A percentile compares a stretch with the other conserved stretches of the same genome.
phyloP scores from a whole-genome alignment of 2,888 invertebrate species.

The Orchesella flavescens region DNA sequence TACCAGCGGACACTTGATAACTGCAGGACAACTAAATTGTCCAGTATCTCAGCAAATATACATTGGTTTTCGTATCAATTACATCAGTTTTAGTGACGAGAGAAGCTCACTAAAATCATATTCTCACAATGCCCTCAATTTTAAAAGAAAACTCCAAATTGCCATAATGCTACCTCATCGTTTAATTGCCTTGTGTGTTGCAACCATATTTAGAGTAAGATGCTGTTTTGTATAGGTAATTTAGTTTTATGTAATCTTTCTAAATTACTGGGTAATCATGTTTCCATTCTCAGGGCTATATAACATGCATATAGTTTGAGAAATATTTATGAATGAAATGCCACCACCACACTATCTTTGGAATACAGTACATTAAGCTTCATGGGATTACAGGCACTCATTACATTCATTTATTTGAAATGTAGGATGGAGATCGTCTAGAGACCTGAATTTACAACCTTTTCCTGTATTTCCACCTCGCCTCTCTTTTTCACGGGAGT shows the following conservation, averaged over 20 bases:
- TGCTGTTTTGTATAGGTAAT: too few relatives aligned
- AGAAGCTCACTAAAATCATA: too few relatives aligned
- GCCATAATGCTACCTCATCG: too few relatives aligned
- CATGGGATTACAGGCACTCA: slow-evolving; percentile 48
- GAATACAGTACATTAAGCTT: slow-evolving; percentile 38
- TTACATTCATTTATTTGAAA: slow-evolving; percentile 50
- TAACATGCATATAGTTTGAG: slow-evolving; percentile 39
- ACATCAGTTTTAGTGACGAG: too few relatives aligned
- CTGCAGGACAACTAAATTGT: slow-evolving; percentile 24
- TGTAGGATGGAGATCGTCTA: slow-evolving; percentile 1
- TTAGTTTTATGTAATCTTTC: too few relatives aligned
- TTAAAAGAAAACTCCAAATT: too few relatives aligned
- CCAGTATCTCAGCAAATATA: neutral
- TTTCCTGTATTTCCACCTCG: slow-evolving; percentile 19
- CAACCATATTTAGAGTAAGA: too few relatives aligned
- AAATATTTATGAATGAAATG: slow-evolving; percentile 53
- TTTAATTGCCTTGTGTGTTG: too few relatives aligned
- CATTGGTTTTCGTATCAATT: too few relatives aligned
- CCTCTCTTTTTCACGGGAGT: slow-evolving; percentile 43
- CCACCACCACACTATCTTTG: slow-evolving; percentile 38
- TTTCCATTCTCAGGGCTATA: too few relatives aligned
- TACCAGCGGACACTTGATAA: slow-evolving; percentile 39
- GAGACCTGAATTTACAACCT: slow-evolving; percentile 54
- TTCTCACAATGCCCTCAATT: too few relatives aligned
- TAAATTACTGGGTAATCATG: too few relatives aligned